Base-by-base conservation (phyloP, 1,140 invertebrate species). In the Drosophila takahashii region DNA sequence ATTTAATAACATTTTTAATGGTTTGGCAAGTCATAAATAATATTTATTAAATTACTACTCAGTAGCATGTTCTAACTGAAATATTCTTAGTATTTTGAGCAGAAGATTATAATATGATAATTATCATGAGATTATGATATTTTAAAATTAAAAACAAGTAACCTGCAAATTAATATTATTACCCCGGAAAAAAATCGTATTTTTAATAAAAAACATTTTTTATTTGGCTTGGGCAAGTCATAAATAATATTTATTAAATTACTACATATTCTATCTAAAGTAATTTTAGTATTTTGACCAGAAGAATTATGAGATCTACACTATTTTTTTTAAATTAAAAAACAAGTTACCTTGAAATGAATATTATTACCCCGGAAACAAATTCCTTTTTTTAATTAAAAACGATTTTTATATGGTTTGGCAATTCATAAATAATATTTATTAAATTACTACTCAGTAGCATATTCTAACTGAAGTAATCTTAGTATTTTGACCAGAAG, bases 41-140 rank as follows among this genome's bases (percentile, higher is more conserved):
- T 42, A 59, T 64, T 67, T 66, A 61, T 76, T 81, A 16, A 74
- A 51, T 53, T n/a, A 16, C 1, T 44, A 59, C 44, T 79, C 11
- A 58, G 15, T 56, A 39, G 36, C 18, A 34, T 41, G 39, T 48
- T 13, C 0, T 32, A 47, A 44, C 9, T 29, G 37, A 48, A 36
- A 27, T 54, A 37, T 29, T 47, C 29, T 27, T 34, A 37, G 11
- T 27, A 27, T n/a, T 36, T 34, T 37, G 4, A 15, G 16, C 48
- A 9, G 8, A n/a, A 36, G 34, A 15, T 22, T 39, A 15, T n/a
- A n/a, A n/a, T n/a, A n/a, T n/a, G n/a, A n/a, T n/a, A n/a, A n/a
- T n/a, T n/a, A n/a, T 53, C 60, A n/a, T n/a, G n/a, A 60, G 26
- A 29, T 29, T 66, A 18, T 45, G 44, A n/a, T 29, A 16, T 29